Percentiles rank a stretch among this genome's conserved stretches.
These are phyloP conservation scores for Ambastaia sidthimunki DNA, from an alignment of 2,797 vertebrate species.

Conservation along the genomic window DNA sequence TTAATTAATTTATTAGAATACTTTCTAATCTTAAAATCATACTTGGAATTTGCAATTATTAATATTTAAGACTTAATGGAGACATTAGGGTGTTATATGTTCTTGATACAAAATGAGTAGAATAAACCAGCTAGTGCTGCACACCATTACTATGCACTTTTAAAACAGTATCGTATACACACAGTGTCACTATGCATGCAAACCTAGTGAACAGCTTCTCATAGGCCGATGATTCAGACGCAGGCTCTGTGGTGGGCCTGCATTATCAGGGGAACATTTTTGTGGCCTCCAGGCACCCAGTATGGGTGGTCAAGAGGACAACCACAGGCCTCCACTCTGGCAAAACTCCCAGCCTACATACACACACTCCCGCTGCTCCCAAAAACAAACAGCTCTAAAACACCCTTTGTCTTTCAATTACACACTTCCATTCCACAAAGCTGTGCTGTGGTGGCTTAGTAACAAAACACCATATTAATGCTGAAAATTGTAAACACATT, in stretches of 20 bases:
- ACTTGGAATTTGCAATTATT: too few species aligned
- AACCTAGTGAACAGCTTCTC: background rate
- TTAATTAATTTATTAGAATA: too few species aligned
- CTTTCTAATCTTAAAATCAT: too few species aligned
- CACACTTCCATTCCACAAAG: slow-evolving; percentile 74
- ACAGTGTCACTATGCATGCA: background rate
- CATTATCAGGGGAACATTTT: slow-evolving; percentile 49
- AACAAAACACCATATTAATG: slow-evolving; percentile 60
- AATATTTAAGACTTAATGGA: too few species aligned
- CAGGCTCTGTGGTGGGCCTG: slow-evolving; percentile 47
- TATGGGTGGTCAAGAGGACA: slow-evolving; percentile 51
- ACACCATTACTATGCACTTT: background rate
- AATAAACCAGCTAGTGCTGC: too few species aligned
- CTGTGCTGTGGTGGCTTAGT: slow-evolving; percentile 65
- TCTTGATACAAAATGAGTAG: too few species aligned
- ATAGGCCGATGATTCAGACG: background rate
- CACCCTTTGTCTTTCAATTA: slow-evolving; percentile 75
- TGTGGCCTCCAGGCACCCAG: slow-evolving; percentile 32
- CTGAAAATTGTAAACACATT: slow-evolving; percentile 63
- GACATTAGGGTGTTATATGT: too few species aligned
- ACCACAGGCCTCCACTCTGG: slow-evolving; percentile 50
- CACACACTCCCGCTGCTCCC: slow-evolving; percentile 62
- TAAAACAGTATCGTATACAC: background rate
- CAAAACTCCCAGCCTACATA: slow-evolving; percentile 51
- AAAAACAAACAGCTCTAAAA: slow-evolving; percentile 79